These are phyloP conservation scores for Catharus ustulatus DNA, from an alignment of 2,797 vertebrate species.

Conservation along the genomic window DNA sequence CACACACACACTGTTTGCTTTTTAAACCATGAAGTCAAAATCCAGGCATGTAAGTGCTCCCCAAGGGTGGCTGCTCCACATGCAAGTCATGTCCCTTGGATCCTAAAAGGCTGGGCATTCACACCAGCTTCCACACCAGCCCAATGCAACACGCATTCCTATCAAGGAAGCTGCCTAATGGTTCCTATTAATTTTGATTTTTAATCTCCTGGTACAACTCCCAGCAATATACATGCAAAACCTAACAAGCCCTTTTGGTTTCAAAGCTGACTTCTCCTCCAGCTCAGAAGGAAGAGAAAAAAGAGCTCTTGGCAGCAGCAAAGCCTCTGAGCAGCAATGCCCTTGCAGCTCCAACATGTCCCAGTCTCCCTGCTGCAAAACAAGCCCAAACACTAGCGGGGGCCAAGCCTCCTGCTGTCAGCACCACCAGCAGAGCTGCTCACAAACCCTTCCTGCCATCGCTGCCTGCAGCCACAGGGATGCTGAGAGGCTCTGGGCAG, in stretches of 20 bases:
- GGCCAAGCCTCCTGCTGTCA: neutral
- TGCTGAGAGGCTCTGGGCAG: neutral
- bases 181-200: constrained; percentile 14
- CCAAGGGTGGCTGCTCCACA: constrained; percentile 31
- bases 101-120: neutral
- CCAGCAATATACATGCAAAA: neutral
- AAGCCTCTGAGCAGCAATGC: constrained; percentile 14
- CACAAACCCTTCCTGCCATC: neutral
- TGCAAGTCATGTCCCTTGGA: neutral
- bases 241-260: neutral
- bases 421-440: neutral
- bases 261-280: constrained; percentile 27
- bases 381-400: neutral
- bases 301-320: neutral
- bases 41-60: neutral
- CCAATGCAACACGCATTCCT: neutral
- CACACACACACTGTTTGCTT: accelerated
- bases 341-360: constrained; percentile 7
- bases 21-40: neutral
- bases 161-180: constrained; percentile 17
- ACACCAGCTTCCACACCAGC: neutral
- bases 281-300: neutral
- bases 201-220: constrained; percentile 12
- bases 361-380: neutral
- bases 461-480: neutral